Base-by-base conservation (phyloP, 2,113 vertebrate species). In the Podiceps cristatus region DNA sequence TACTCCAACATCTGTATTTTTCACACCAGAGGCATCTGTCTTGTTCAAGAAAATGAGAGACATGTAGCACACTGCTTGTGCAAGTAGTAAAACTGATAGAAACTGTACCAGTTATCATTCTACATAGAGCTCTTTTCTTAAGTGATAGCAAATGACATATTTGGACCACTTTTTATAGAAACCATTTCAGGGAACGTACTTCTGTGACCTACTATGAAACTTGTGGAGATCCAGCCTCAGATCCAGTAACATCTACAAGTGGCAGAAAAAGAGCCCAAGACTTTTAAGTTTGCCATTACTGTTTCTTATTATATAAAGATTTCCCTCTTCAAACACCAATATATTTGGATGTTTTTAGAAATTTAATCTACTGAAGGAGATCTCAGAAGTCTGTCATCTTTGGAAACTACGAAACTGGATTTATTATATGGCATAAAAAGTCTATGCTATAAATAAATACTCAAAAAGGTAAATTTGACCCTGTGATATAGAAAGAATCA, bases 1-100 rank as follows among this genome's bases (percentile, higher is more conserved):
- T 96, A 77, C 82, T 96, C 87, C 93, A 97, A 95, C 97, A 97
- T 97, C 96, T 97, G 92, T 98, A 88, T 95, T 96, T 98, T 97
- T 98, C 96, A 97, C 93, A 97, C 80, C 78, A 97, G 80, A 86
- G 95, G 87, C 89, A 94, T 95, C 92, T 97, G 93, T 97, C 94
- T 98, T 96, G 94, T 89, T 95, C 81, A 93, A 95, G 79, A 73
- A 93, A 98, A 97, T 96, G 96, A 96, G 93, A 95, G 97, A 95
- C 74, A 91, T 76, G 88, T 73, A 97, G 72, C 78, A 95, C 89
- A 72, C 92, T 95, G 90, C 88, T 92, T 62, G 96, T 96, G 96
- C 96, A 97, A 92, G 87, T 84, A 95, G 66, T 78, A 93, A 97
- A 96, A 95, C 72, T 75, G 94, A 96, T 94, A 85, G 62, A 95